Percentiles rank a stretch among this genome's conserved stretches.
These are phyloP conservation scores for Lophochroa leadbeateri DNA, from an alignment of 2,113 vertebrate genomes.

Conservation along the genomic window DNA sequence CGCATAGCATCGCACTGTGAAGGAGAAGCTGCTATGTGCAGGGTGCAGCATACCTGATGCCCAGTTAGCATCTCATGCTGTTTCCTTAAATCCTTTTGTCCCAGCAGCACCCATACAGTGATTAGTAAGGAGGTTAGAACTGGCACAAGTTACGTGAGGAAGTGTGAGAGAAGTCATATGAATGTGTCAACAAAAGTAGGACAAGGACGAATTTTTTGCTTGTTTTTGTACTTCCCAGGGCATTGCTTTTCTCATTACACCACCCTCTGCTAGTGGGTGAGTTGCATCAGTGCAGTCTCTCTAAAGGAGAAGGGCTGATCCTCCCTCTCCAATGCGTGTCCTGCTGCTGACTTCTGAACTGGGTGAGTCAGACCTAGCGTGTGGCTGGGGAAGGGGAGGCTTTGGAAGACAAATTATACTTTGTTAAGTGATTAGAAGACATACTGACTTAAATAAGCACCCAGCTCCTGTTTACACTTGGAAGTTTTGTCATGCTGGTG, in stretches of 20 bases:
- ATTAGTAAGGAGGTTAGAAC: background rate
- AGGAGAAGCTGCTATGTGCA: background rate
- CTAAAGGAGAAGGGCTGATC: background rate
- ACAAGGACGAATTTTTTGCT: background rate
- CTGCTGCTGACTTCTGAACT: background rate
- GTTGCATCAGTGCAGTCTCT: background rate
- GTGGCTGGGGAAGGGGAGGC: background rate
- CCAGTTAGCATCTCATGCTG: rapidly evolving
- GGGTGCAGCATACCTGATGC: background rate
- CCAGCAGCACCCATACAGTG: rapidly evolving
- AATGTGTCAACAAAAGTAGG: background rate
- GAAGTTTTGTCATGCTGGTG: background rate
- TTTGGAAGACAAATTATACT: background rate
- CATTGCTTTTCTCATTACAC: rapidly evolving
- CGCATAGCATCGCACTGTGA: rapidly evolving
- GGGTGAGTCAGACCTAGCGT: background rate
- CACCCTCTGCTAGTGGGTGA: background rate
- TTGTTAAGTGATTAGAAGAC: background rate
- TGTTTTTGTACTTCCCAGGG: background rate
- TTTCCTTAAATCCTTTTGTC: background rate
- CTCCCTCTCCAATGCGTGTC: rapidly evolving
- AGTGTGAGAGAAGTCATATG: rapidly evolving
- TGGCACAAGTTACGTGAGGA: rapidly evolving
- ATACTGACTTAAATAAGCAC: background rate
- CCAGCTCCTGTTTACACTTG: background rate